A percentile compares a stretch with the other conserved stretches of the same genome.
These are phyloP conservation scores for Chelonus formosanus DNA, from an alignment of 2,888 invertebrate genomes.

Conservation along the genomic window DNA sequence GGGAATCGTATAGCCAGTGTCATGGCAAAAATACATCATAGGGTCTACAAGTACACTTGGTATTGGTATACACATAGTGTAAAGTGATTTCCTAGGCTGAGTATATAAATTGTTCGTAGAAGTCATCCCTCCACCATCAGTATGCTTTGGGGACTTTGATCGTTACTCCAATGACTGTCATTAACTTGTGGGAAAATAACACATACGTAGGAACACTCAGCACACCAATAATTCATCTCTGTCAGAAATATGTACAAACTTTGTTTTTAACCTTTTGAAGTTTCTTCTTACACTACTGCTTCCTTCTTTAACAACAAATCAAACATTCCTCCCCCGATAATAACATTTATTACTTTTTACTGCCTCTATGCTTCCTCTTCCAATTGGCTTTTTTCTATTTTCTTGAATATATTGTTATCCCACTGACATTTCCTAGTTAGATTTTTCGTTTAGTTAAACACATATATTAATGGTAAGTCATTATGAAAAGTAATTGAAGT, in stretches of 20 bases:
- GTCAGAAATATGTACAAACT: constrained; percentile 5
- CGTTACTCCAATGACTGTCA: constrained; percentile 46
- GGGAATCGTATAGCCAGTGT: constrained; percentile 33
- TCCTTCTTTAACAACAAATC: no score
- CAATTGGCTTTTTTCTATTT: no score
- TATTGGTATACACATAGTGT: not conserved
- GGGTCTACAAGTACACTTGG: not conserved
- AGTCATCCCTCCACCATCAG: constrained; percentile 7
- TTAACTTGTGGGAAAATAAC: constrained; percentile 49
- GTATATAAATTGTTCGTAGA: constrained; percentile 10
- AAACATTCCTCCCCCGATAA: no score
- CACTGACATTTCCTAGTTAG: no score
- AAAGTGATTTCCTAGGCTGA: constrained; percentile 7
- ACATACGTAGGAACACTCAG: constrained; percentile 35
- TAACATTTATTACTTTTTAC: no score
- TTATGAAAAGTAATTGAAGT: no score
- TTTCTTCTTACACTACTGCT: no score
- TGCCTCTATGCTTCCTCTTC: no score
- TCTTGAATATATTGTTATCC: no score
- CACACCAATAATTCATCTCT: constrained; percentile 24
- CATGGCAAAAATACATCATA: constrained; percentile 13
- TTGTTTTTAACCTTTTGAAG: no score
- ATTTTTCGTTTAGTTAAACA: no score
- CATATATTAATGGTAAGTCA: no score
- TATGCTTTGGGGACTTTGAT: constrained; percentile 31